Evolutionary conservation across 2,797 vertebrate genomes (phyloP).

Genomic region (Micromesistius poutassou): DNA sequence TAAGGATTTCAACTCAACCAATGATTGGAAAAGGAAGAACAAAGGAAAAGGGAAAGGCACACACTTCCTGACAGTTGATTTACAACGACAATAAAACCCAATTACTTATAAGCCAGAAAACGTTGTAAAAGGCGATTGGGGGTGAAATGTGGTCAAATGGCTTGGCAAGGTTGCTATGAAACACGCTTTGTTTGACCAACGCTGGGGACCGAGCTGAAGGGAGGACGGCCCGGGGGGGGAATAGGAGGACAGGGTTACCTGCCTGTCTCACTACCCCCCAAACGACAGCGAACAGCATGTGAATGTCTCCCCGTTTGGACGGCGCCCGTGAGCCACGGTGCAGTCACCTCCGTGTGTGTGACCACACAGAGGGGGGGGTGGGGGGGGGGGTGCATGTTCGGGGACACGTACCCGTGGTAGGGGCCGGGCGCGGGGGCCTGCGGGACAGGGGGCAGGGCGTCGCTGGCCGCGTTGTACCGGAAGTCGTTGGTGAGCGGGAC

Average conservation of each 20-base stretch:
- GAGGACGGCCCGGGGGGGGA: no score
- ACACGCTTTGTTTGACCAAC: neutral
- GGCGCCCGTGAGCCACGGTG: neutral
- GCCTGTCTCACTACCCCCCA: no score
- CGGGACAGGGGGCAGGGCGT: constrained; percentile 73
- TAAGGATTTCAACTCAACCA: no score
- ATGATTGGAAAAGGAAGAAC: neutral
- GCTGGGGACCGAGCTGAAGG: neutral
- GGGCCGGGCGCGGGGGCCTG: constrained; percentile 70
- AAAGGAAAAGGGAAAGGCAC: neutral
- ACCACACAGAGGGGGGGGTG: no score
- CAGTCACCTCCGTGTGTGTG: no score
- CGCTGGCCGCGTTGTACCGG: constrained; percentile 84
- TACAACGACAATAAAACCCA: neutral
- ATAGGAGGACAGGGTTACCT: no score
- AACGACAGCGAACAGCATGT: no score
- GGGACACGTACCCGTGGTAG: constrained; percentile 77
- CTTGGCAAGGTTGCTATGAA: neutral
- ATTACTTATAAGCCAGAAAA: neutral
- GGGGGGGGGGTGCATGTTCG: neutral
- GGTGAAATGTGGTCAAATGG: neutral
- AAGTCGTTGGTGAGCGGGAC: constrained; percentile 86
- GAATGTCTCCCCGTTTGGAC: no score
- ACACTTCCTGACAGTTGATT: neutral
- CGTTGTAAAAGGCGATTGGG: neutral